phyloP scores from a whole-genome alignment of 2,797 vertebrate genomes.

The Xiphorhynchus erythropygius region DNA sequence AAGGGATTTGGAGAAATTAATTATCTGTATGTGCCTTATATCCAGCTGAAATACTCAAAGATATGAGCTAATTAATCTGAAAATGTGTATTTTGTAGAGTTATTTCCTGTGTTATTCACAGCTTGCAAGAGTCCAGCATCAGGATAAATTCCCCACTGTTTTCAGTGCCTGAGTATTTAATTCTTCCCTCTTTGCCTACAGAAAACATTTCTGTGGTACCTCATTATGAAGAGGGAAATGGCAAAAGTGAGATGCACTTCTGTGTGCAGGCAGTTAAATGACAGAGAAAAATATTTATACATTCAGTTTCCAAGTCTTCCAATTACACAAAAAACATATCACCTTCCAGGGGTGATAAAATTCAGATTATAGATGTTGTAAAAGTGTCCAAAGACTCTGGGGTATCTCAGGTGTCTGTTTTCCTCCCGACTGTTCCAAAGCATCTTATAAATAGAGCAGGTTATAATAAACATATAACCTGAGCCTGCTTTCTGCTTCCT shows the following conservation, averaged over 20 bases:
- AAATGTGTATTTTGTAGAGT: not conserved
- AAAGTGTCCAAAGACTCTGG: not conserved
- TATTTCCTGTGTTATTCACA: not conserved
- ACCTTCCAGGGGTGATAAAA: not conserved
- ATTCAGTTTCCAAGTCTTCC: not conserved
- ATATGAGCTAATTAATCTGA: rapidly evolving
- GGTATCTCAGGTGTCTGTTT: not conserved
- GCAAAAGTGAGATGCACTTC: not conserved
- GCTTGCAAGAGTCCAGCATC: not conserved
- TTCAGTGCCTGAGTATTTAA: not conserved
- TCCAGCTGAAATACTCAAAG: not conserved
- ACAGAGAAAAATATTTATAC: not conserved
- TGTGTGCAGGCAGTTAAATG: not conserved
- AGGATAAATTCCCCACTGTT: not conserved
- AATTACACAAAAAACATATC: not conserved
- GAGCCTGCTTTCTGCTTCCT: not conserved
- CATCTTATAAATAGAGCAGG: not conserved
- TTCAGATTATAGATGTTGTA: not conserved
- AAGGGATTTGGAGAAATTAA: not conserved
- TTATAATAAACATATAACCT: not conserved
- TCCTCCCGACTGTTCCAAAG: not conserved
- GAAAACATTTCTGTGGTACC: not conserved
- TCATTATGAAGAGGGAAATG: not conserved
- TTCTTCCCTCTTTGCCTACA: not conserved
- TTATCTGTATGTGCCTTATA: not conserved